Conservation (phyloP, 2,113 vertebrate species). For the Probosciger aterrimus region DNA sequence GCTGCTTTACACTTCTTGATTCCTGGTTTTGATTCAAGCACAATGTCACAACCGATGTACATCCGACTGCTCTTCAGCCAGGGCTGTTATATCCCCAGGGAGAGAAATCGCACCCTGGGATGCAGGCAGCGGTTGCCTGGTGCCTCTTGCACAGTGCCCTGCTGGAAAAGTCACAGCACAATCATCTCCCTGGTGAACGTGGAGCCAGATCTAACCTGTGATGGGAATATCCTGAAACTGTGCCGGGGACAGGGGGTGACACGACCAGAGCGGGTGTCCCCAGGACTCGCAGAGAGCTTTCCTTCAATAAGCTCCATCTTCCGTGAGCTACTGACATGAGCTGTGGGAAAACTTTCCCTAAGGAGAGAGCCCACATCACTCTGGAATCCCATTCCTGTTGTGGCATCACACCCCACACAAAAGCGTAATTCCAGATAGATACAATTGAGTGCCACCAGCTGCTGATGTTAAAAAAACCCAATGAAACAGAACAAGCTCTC, state of each 20-base stretch:
- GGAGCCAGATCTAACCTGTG: rapidly evolving
- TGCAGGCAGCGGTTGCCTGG: neutral
- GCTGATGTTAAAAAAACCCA: neutral
- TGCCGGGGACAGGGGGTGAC: neutral
- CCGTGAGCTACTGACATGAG: neutral
- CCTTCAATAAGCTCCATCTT: neutral
- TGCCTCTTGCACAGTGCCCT: neutral
- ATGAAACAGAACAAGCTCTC: neutral
- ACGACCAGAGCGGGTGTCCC: rapidly evolving
- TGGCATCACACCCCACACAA: neutral
- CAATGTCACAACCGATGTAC: rapidly evolving
- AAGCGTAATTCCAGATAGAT: neutral
- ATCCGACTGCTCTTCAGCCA: rapidly evolving
- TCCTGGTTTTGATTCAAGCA: neutral
- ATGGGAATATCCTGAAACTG: rapidly evolving
- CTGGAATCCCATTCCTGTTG: neutral
- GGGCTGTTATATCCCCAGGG: neutral
- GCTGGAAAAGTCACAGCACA: neutral
- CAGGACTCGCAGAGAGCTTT: rapidly evolving
- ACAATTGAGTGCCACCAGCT: neutral
- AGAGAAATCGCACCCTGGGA: neutral
- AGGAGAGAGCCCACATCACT: neutral
- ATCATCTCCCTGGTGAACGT: neutral
- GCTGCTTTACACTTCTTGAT: neutral
- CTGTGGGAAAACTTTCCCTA: neutral